Evolutionary conservation across 2,888 invertebrate genomes (phyloP), one percentile per base, ranked within the genome.

Genomic region (Scaptomyza cyrtandrae): DNA sequence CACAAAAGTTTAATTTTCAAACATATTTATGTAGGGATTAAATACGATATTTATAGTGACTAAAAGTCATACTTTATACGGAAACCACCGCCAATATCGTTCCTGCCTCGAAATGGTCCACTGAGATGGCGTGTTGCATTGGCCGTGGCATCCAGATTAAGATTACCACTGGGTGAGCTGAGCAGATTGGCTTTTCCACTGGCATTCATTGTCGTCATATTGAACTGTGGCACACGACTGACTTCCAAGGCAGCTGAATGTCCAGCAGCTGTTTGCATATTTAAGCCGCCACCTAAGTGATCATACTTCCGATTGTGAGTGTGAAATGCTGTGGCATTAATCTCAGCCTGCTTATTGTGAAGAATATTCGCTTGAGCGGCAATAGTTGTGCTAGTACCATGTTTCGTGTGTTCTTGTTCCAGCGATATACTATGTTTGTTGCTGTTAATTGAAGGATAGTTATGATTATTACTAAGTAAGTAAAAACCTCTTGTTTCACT

Each of bases 271-370:
- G 80, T 71, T 16, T 78, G 75, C 68, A 88, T 71, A 31, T 80
- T 82, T 14, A 90, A 48, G 3, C 84, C 87, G 3, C 79, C 90
- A 0, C 89, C 90, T 13, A 83, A 74, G 27, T 75, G 80, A 69
- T 90, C 85, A n/a, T 79, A 82, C 13, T 72, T 75, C 6, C 80
- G 77, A 33, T 75, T 85, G 24, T 77, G 80, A 24, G 77, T 89
- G 52, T 89, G 86, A 33, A 81, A 87, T 0, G 81, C 86, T 24
- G 73, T 90, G 2, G 89, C 82, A 58, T 88, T 86, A 0, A 91
- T 1, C 0, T 58, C 37, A 13, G 81, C 60, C 4, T 70, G 62
- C 3, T 78, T 52, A 29, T 46, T 81, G n/a, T 89, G 70, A 14
- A 87, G 71, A 1, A 90, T 63, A 66, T 89, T 91, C 0, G 76